These are phyloP conservation scores for Drosophila ezoana DNA, from an alignment of 2,888 invertebrate genomes.

Conservation along the genomic window DNA sequence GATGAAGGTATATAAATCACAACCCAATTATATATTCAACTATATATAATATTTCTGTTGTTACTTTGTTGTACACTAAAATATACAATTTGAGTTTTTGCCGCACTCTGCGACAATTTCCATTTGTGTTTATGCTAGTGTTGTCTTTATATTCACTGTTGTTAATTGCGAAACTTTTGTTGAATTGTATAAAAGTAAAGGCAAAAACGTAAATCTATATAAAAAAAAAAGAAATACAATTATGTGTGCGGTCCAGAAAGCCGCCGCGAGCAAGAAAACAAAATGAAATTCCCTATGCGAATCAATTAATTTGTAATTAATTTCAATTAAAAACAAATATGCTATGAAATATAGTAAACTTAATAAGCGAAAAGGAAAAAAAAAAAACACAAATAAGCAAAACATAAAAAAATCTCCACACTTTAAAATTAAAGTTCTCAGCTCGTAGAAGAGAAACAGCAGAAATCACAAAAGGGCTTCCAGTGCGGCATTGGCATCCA, in stretches of 20 bases:
- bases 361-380: constrained; percentile 38
- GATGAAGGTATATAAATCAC: constrained; percentile 66
- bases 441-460: constrained; percentile 55
- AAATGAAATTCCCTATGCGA: constrained; percentile 84
- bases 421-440: constrained; percentile 28
- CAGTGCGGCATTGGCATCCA: constrained; percentile 64
- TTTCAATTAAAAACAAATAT: constrained; percentile 76
- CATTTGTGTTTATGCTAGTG: constrained; percentile 73
- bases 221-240: constrained; percentile 31
- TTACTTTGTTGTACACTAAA: constrained; percentile 46
- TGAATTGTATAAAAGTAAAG: constrained; percentile 58
- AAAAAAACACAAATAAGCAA: constrained; percentile 41
- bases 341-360: constrained; percentile 42
- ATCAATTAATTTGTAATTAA: constrained; percentile 85
- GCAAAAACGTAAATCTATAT: constrained; percentile 37
- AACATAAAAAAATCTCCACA: constrained; percentile 25
- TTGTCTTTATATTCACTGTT: constrained; percentile 66
- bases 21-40: constrained; percentile 49
- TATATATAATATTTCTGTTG: constrained; percentile 60
- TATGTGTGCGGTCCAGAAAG: constrained; percentile 31
- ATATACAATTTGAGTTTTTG: constrained; percentile 43
- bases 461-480: constrained; percentile 85
- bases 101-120: constrained; percentile 53
- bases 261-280: constrained; percentile 48
- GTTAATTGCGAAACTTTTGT: constrained; percentile 61